Conservation (phyloP, 2,797 vertebrate genomes). For the Diglossa cyanea region DNA sequence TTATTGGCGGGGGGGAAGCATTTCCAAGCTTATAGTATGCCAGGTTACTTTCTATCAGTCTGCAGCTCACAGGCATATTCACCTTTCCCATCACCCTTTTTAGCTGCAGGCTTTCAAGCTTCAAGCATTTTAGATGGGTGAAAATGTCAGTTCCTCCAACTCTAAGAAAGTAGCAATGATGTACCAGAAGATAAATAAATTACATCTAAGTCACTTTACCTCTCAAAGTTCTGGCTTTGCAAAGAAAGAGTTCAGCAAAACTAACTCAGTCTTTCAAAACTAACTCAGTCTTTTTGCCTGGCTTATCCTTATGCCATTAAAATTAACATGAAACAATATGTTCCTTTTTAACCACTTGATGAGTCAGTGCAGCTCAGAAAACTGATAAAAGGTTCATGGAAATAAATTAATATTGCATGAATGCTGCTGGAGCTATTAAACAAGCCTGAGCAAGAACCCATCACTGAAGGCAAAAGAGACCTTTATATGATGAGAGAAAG, state of each 20-base stretch:
- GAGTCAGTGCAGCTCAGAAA: slow-evolving; percentile 46
- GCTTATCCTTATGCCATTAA: not conserved
- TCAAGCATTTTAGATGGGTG: not conserved
- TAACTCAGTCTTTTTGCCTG: not conserved
- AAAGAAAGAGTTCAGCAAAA: not conserved
- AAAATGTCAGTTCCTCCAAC: not conserved
- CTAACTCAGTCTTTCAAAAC: not conserved
- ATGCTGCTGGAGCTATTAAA: slow-evolving; percentile 30
- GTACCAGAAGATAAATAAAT: not conserved
- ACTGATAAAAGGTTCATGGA: slow-evolving; percentile 51
- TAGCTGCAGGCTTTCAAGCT: not conserved
- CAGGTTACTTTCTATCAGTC: not conserved
- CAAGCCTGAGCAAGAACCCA: slow-evolving; percentile 19
- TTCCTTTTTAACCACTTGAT: slow-evolving; percentile 43
- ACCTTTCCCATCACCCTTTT: not conserved
- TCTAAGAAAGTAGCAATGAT: not conserved
- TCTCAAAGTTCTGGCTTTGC: not conserved
- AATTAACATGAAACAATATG: slow-evolving; percentile 35
- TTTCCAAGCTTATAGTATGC: not conserved
- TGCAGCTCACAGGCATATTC: not conserved
- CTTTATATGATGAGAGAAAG: not conserved
- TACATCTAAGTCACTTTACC: not conserved
- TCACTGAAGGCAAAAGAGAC: not conserved
- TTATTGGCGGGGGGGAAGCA: not conserved
- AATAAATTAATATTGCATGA: slow-evolving; percentile 60